Evolutionary conservation across 37 sponge, comb jelly and placozoan species (phyloP), one percentile per base, ranked within the genome.

Genomic region (Chondrosia reniformis): DNA sequence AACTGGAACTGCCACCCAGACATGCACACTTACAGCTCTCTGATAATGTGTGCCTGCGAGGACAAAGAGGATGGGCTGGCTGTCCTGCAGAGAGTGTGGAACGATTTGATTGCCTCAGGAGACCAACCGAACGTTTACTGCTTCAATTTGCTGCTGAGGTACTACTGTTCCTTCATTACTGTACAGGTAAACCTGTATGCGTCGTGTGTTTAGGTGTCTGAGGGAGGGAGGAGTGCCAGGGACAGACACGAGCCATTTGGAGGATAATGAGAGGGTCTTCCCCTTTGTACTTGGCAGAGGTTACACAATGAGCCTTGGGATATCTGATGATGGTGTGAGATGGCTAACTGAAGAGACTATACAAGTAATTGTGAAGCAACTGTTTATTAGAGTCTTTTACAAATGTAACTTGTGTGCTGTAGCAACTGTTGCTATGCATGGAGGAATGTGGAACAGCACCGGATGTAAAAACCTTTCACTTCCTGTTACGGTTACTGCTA

Each of bases 131-230:
- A 89, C 56, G 52, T 81, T 34, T 36, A 78, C 63, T 34, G 74
- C 54, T 89, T 56, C 54, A 78, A 84, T 64, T n/a, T 80, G 22
- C 9, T 89, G 27, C 37, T 89, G 45, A 74, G 56, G n/a, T n/a
- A n/a, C n/a, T n/a, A n/a, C n/a, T n/a, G n/a, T n/a, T n/a, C n/a
- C n/a, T n/a, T n/a, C n/a, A n/a, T n/a, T n/a, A n/a, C n/a, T n/a
- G n/a, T n/a, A n/a, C n/a, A n/a, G n/a, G n/a, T n/a, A n/a, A n/a
- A n/a, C n/a, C n/a, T n/a, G n/a, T n/a, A n/a, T n/a, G n/a, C n/a
- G n/a, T n/a, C n/a, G n/a, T n/a, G n/a, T n/a, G n/a, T n/a, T n/a
- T n/a, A n/a, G n/a, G 62, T 81, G 85, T 54, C 17, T 84, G 34
- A 55, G 85, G 33, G 85, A 80, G 27, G 80, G 76, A n/a, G 85